These are phyloP conservation scores for Naja naja DNA, from an alignment of 2,113 vertebrate species.

Conservation along the genomic window DNA sequence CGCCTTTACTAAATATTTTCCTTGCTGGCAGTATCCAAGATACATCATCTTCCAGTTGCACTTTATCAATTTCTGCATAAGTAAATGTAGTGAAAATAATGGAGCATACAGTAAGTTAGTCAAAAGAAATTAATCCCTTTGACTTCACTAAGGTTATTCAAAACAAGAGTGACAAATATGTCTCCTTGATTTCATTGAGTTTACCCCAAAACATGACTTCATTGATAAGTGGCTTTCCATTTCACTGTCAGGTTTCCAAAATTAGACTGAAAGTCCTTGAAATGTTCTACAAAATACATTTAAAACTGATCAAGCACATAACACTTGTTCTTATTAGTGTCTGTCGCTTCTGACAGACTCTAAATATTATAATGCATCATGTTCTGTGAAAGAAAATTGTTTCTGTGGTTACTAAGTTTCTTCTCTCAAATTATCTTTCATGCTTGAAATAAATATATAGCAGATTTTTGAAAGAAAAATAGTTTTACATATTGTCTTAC, in stretches of 20 bases:
- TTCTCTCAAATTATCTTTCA: neutral
- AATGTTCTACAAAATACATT: conserved; percentile 16
- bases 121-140: neutral
- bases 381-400: neutral
- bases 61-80: neutral
- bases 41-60: neutral
- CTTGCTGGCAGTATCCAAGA: neutral
- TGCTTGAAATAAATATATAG: neutral
- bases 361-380: conserved; percentile 12
- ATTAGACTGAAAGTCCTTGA: conserved; percentile 1
- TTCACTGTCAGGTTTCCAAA: neutral
- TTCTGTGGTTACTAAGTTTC: neutral
- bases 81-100: neutral
- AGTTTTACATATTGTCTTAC: neutral
- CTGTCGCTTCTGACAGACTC: conserved; percentile 7
- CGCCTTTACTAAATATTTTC: neutral
- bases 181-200: neutral
- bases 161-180: neutral
- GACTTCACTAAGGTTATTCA: neutral
- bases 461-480: neutral
- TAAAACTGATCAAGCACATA: conserved; percentile 11
- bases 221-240: neutral
- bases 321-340: conserved; percentile 16
- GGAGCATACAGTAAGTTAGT: neutral
- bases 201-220: neutral